Evolutionary conservation across 2,888 invertebrate species (phyloP), one percentile per base, ranked within the genome.

Genomic region (Mesoligia furuncula): DNA sequence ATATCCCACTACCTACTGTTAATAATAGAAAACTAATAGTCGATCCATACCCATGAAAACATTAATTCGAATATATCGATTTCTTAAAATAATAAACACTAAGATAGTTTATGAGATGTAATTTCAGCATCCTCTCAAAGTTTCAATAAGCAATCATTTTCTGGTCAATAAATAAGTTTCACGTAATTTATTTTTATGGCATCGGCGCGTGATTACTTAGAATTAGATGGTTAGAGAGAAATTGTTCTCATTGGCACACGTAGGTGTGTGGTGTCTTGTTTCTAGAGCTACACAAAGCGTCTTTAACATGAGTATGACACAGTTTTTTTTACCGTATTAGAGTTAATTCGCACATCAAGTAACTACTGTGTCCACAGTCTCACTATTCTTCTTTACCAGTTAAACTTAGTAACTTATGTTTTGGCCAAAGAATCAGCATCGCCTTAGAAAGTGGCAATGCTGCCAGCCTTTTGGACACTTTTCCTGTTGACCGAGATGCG

Each of bases 71-170:
- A 5, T 1, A 27, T 51, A 62, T 45, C 24, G 27, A 61, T 81
- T 66, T 42, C 24, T 66, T 45, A 42, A 3, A 74, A 42, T 54
- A 31, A 59, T 72, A 51, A 48, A 66, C 66, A 71, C 1, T 48
- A 15, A 48, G 42, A 64, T 39, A 54, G 48, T 75, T 65, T 51
- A 69, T 20, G 20, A 65, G 54, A 31, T 65, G 5, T 54, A 59
- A 69, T 75, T 72, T 61, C 36, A 51, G n/a, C 42, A 72, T 74
- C n/a, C 48, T 51, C 20, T 57, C 6, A 13, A 51, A 54, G 39
- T 45, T 76, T 54, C 45, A 54, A 68, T 73, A 20, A 59, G 64
- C 51, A 75, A 48, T 79, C 0, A 79, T 65, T 71, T 57, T 42
- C 48, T 69, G 17, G 48, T 20, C 39, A 76, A 17, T 65, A 31